Evolutionary conservation across 2,888 invertebrate species (phyloP).

Genomic region (Apotomis betuletana): DNA sequence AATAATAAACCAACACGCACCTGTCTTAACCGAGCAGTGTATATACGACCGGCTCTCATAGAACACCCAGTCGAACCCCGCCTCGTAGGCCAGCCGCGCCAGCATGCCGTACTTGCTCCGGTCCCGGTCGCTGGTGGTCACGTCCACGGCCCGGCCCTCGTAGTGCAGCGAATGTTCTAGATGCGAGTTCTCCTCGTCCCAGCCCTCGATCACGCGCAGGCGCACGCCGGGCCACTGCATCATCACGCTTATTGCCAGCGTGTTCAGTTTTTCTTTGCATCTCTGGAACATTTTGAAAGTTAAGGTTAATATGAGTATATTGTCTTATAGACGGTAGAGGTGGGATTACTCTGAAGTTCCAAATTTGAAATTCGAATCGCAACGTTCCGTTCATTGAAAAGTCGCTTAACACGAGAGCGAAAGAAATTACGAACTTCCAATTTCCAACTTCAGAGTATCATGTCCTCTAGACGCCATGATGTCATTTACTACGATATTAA

Average conservation of each 20-base stretch:
- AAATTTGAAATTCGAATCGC: no score
- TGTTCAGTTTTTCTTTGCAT: slow-evolving; percentile 97
- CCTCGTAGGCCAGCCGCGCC: slow-evolving; percentile 96
- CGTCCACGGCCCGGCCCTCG: slow-evolving; percentile 98
- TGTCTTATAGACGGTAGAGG: not conserved
- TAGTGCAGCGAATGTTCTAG: slow-evolving; percentile 94
- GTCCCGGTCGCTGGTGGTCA: slow-evolving; percentile 97
- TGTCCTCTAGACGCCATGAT: no score
- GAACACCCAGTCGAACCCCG: slow-evolving; percentile 99
- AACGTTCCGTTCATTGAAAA: no score
- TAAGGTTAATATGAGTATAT: not conserved
- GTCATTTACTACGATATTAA: no score
- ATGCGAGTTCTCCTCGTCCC: slow-evolving; percentile 94
- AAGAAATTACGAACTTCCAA: no score
- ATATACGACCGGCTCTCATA: slow-evolving; percentile 97
- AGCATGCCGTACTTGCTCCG: slow-evolving; percentile 97
- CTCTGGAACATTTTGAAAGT: slow-evolving; percentile 86
- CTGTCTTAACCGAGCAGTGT: slow-evolving; percentile 98
- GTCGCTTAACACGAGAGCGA: no score
- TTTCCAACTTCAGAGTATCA: no score
- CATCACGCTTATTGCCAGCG: slow-evolving; percentile 97
- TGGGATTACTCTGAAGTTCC: no score
- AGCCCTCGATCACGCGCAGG: slow-evolving; percentile 96
- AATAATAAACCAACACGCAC: slow-evolving; percentile 80
- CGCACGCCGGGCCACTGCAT: slow-evolving; percentile 99